Base-by-base conservation (phyloP, 37 sponge, comb jelly and placozoan genomes). In the Aplysina aerophoba region DNA sequence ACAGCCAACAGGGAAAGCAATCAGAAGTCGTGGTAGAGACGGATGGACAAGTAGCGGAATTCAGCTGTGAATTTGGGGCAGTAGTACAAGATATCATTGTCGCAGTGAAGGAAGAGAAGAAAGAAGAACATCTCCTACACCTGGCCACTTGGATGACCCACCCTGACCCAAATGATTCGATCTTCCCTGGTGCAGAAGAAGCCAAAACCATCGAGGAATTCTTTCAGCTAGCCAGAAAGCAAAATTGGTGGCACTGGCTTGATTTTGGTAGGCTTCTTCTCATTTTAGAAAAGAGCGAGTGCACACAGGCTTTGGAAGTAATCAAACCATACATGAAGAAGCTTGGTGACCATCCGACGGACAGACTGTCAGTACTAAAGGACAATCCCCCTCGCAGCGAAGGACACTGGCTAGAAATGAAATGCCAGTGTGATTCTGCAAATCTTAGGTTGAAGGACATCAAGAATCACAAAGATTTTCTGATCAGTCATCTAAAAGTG, bases 201-300 rank as follows among this genome's bases (percentile, higher is more conserved):
- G 74, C 74, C 31, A 40, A 73, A 19, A 30, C 17, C 39, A 14
- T 73, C 17, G 6, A 31, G 6, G 22, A 20, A 8, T 73, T 73
- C 41, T 73, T 73, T 31, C 22, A 73, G 37, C 30, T 73, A 13
- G 74, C 31, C 41, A 38, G 30, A 21, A 73, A 37, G 41, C 21
- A 73, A 12, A 31, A 73, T 13, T 73, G 74, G 74, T 73, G 74
- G 74, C 35, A 73, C 39, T 73, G 74, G 74, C 19, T 73, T 37
- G 74, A 73, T 19, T 73, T 38, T 19, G 14, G 6, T 13, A 37
- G 74, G 11, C 41, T 73, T 8, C 12, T 38, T 4, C 14, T 30
- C 8, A 37, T 73, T 33, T 31, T 73, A 31, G 6, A 8, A 8
- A 40, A 33, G 41, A 33, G 37, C 20, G 17, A 31, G 11, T 73